A percentile compares a stretch with the other conserved stretches of the same genome.
These are phyloP conservation scores for Laticauda laticaudata DNA, from an alignment of 2,113 vertebrate genomes.

Conservation along the genomic window DNA sequence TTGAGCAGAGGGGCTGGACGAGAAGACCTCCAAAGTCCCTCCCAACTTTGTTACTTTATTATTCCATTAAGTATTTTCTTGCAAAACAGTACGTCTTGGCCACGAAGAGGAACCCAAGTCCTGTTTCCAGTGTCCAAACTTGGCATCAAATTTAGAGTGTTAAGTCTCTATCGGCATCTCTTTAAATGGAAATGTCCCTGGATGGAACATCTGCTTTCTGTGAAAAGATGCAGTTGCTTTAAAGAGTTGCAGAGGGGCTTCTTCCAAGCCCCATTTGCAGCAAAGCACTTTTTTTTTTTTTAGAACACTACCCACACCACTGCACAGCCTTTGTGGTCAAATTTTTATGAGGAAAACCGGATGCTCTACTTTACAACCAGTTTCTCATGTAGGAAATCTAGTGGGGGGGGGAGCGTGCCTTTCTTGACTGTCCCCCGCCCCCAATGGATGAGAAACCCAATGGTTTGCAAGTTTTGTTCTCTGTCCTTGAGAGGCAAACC, in stretches of 20 bases:
- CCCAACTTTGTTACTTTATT: background rate
- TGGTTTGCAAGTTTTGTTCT: background rate
- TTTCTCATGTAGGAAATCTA: background rate
- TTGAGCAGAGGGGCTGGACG: background rate
- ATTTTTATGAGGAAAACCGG: background rate
- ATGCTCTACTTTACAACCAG: background rate
- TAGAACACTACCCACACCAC: background rate
- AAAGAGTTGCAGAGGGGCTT: background rate
- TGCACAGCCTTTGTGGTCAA: background rate
- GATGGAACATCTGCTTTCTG: background rate
- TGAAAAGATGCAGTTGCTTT: background rate
- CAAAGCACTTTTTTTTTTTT: background rate
- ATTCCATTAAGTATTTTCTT: background rate
- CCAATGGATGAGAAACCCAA: background rate
- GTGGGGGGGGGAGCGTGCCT: background rate
- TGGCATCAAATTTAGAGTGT: background rate
- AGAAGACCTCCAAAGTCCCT: background rate
- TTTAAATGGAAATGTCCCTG: background rate
- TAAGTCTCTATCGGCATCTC: background rate
- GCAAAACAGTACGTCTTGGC: background rate
- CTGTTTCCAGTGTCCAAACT: background rate
- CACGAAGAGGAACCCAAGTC: no score
- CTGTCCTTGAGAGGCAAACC: background rate
- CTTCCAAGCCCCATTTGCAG: background rate
- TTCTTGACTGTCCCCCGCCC: background rate